Evolutionary conservation across 2,113 vertebrate species (phyloP), one percentile per base, ranked within the genome.

Genomic region (Ginglymostoma cirratum): DNA sequence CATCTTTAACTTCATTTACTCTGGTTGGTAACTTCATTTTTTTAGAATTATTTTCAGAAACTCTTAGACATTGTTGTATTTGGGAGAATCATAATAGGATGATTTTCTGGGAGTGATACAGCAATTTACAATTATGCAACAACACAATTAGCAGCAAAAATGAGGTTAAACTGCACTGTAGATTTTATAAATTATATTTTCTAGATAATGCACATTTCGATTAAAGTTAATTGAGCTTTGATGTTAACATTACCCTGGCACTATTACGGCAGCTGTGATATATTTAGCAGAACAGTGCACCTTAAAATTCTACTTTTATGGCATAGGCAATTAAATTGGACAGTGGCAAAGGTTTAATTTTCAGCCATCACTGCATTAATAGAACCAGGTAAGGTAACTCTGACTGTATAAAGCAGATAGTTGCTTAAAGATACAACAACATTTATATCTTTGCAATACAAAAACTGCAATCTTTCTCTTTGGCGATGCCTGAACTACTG

Each of bases 251-350:
- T 34, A 66, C 55, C 90, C 90, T 66, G 90, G 34, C 90, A 93
- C 12, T 92, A n/a, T 67, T 66, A 66, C 23, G 61, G 66, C 61
- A 65, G 19, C 61, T 93, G n/a, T 21, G n/a, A 93, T 93, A 93
- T 93, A 65, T 93, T 93, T 93, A 93, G 66, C 61, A 66, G 61
- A 21, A 93, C 12, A 5, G 7, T 93, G 34, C 61, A 67, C 34
- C 21, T 66, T 93, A 30, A 93, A 93, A 93, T 93, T 61, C 66
- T 55, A 34, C 38, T 93, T 93, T 93, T 65, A 93, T 93, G 90
- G 65, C 34, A 67, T 38, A 66, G 90, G 27, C 65, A 93, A 93
- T 93, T 93, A 61, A 93, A 67, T 93, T 66, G 65, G 61, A 66
- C 55, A 93, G 55, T 66, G 19, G 4, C 14, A 30, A 38, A 5